These are phyloP conservation scores for Babylonia areolata DNA, from an alignment of 1,140 invertebrate species.

Conservation along the genomic window DNA sequence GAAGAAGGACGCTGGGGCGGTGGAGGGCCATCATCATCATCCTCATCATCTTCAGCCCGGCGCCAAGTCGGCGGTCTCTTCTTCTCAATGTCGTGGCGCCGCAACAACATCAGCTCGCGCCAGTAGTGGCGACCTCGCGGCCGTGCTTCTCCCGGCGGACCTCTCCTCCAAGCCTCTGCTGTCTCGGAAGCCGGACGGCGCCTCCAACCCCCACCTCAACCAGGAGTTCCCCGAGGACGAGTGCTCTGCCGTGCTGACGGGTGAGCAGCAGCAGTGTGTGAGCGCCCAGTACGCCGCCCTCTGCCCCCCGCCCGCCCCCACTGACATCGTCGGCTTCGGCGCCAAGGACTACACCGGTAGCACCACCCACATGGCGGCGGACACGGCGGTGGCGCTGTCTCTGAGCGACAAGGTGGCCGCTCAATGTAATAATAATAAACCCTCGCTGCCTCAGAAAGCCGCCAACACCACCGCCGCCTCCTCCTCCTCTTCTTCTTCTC, in stretches of 20 bases:
- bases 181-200: constrained; percentile 87
- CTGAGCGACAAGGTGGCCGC: constrained; percentile 29
- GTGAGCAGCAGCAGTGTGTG: not conserved
- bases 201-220: constrained; percentile 89
- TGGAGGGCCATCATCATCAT: constrained; percentile 37
- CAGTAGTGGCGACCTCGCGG: not conserved
- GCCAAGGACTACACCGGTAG: constrained; percentile 7
- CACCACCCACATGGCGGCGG: constrained; percentile 17
- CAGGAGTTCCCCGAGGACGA: constrained; percentile 52
- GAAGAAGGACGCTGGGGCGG: constrained; percentile 35
- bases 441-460: constrained; percentile 53
- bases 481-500: constrained; percentile 25
- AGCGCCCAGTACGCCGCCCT: constrained; percentile 6
- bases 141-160: constrained; percentile 33
- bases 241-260: not conserved
- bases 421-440: constrained; percentile 37
- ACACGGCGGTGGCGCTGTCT: too few relatives aligned
- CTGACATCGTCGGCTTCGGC: not conserved
- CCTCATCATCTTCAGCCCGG: not conserved
- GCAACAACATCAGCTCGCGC: too few relatives aligned
- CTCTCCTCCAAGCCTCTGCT: constrained; percentile 49
- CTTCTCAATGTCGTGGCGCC: too few relatives aligned
- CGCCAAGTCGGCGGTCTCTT: too few relatives aligned
- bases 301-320: not conserved
- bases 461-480: constrained; percentile 54